Evolutionary conservation across 2,797 vertebrate genomes (phyloP), one percentile per base, ranked within the genome.

Genomic region (Tympanoctomys barrerae): DNA sequence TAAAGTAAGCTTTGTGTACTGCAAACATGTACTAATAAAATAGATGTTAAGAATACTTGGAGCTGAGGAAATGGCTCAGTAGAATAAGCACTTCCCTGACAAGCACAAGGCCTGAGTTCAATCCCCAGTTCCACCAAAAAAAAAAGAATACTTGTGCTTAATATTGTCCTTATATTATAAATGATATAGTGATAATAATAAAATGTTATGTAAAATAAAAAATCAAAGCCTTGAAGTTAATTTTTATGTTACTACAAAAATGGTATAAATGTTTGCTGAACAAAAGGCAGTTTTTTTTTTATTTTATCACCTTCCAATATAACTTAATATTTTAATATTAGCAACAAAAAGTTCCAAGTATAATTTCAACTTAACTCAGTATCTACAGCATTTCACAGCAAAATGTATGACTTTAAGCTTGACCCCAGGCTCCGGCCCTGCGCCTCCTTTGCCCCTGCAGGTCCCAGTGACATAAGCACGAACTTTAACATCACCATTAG

Each of bases 121-220:
- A 42, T 42, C 42, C 42, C 42, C 5, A 5, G 42, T 42, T 42
- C 42, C 42, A 42, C 42, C 42, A 42, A 39, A 39, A 39, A 39
- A 39, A 39, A 39, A 39, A 39, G 4, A 39, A 39, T 39, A 31
- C 31, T 6, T 33, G 52, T 87, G 3, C 57, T 93, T 83, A 31
- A 87, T 85, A 62, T 87, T 70, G 2, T 87, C 11, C 1, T 73
- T 68, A 77, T 31, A 75, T 91, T 33, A 22, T 85, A 77, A 93
- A 42, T 64, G 49, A 22, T 62, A 92, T 54, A 22, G 12, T 82
- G 3, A 5, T 16, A 94, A 7, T 42, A 62, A 70, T 22, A 49
- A 4, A 87, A 78, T 77, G 28, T 39, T 79, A 84, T 68, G 87
- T 82, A 89, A 87, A 92, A 83, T 87, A 90, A 36, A 82, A 90